Conservation (phyloP, 1,140 invertebrate species). For the Atta cephalotes region DNA sequence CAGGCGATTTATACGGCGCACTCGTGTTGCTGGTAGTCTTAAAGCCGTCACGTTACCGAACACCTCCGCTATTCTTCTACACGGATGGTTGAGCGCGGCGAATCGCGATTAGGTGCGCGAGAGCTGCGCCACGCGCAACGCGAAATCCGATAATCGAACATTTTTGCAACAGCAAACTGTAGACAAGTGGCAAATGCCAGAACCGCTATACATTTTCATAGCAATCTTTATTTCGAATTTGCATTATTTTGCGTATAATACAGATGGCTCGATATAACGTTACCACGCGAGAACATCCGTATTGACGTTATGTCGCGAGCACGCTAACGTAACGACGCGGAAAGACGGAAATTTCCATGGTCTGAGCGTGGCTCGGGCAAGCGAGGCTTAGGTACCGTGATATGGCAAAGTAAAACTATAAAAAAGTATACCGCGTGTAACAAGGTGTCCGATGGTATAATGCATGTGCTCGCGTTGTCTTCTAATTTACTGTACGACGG, state of each 20-base stretch:
- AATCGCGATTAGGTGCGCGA: conserved; percentile 39
- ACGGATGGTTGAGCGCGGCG: conserved; percentile 50
- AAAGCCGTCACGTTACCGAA: conserved; percentile 57
- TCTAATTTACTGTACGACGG: conserved; percentile 12
- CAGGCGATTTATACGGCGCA: conserved; percentile 55
- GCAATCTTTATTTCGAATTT: not conserved
- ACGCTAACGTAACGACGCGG: conserved; percentile 45
- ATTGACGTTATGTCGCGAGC: conserved; percentile 27
- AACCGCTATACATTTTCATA: not conserved
- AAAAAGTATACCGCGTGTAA: conserved; percentile 47
- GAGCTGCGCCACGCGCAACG: conserved; percentile 46
- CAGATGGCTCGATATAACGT: not conserved
- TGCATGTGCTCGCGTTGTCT: not conserved
- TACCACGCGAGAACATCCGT: not conserved
- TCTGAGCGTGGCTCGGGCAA: conserved; percentile 24
- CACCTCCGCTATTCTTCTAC: conserved; percentile 30
- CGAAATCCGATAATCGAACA: conserved; percentile 46
- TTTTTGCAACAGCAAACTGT: not conserved
- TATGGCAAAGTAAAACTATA: conserved; percentile 25
- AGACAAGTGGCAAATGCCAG: not conserved
- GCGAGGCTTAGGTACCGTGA: conserved; percentile 19
- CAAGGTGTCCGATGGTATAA: conserved; percentile 3
- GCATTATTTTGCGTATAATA: not conserved
- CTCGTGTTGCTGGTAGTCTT: conserved; percentile 40
- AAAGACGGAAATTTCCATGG: conserved; percentile 57